These are phyloP conservation scores for Sylvicola cinctus DNA, from an alignment of 2,888 invertebrate genomes.

Conservation along the genomic window DNA sequence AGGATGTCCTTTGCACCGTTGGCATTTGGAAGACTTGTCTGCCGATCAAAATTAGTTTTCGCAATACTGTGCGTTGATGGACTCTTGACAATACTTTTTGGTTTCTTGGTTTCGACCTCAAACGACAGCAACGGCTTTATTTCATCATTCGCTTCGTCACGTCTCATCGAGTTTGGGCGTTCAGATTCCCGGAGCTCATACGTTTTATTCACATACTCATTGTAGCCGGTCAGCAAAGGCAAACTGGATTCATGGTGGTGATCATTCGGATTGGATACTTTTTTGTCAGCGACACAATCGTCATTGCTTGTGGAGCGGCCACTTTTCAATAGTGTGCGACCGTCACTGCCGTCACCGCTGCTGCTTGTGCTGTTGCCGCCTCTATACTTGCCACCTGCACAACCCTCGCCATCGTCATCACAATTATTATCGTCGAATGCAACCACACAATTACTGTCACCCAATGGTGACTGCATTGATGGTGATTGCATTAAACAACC, in stretches of 20 bases:
- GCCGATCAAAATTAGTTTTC: slow-evolving; percentile 4
- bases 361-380: too few relatives aligned
- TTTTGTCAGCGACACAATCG: not conserved
- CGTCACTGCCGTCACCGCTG: not conserved
- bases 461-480: not conserved
- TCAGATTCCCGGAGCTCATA: not conserved
- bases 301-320: too few relatives aligned
- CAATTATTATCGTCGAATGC: not conserved
- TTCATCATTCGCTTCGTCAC: slow-evolving; percentile 1
- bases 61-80: slow-evolving; percentile 14
- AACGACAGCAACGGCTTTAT: slow-evolving; percentile 1
- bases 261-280: not conserved
- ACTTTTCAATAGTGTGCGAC: not conserved
- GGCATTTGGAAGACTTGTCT: slow-evolving; percentile 2
- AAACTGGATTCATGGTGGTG: not conserved
- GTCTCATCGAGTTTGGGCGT: not conserved
- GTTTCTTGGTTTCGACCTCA: slow-evolving; percentile 1
- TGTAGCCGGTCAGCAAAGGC: not conserved
- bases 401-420: too few relatives aligned
- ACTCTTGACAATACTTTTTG: slow-evolving; percentile 12
- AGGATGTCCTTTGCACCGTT: slow-evolving; percentile 11
- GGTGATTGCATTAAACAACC: not conserved
- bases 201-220: not conserved
- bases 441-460: not conserved
- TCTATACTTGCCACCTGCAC: not conserved